phyloP scores from a whole-genome alignment of 2,113 vertebrate species.

The Pelusios castaneus region DNA sequence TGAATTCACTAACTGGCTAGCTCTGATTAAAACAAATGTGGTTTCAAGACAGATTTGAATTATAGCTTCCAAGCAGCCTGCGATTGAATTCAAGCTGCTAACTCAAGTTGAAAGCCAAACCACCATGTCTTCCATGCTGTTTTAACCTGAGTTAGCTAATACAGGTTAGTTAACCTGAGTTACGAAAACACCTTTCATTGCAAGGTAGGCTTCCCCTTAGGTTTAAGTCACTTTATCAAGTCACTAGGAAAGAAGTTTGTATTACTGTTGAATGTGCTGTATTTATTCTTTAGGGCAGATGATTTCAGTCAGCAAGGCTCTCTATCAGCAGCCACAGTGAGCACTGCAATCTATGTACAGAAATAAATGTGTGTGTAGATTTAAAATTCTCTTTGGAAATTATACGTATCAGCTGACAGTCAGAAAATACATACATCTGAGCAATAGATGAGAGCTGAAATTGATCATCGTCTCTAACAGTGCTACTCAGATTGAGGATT shows the following conservation, averaged over 20 bases:
- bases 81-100: neutral
- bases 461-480: neutral
- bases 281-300: neutral
- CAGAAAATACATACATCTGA: neutral
- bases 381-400: neutral
- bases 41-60: no score
- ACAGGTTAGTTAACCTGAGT: neutral
- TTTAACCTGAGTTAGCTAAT: neutral
- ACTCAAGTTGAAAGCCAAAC: neutral
- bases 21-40: neutral
- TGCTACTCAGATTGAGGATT: no score
- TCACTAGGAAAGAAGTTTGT: neutral
- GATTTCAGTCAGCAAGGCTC: neutral
- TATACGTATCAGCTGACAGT: neutral
- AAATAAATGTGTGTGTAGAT: neutral
- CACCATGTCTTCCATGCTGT: neutral
- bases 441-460: neutral
- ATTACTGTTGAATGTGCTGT: neutral
- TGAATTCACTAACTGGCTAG: neutral
- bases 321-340: neutral
- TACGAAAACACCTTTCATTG: neutral
- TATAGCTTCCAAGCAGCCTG: neutral
- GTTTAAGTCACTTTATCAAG: neutral
- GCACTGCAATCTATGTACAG: neutral
- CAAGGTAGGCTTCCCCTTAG: neutral